Base-by-base conservation (phyloP, 2,113 vertebrate genomes). In the Corapipo altera region DNA sequence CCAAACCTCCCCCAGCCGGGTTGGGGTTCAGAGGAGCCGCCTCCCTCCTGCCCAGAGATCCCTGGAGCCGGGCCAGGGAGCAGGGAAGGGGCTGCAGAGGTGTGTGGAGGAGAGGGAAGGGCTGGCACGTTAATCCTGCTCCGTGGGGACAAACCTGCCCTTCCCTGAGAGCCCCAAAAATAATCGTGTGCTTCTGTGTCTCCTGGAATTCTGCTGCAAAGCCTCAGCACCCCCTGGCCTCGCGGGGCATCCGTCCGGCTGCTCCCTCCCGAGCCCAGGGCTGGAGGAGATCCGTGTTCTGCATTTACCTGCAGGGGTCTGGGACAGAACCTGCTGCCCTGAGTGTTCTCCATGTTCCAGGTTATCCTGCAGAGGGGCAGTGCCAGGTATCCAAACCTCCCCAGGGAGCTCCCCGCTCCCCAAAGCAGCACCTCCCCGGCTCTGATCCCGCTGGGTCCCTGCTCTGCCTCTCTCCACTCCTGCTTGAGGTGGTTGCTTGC, bases 341-440 rank as follows among this genome's bases (percentile, higher is more conserved):
- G 74, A 52, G 54, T 0, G 0, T 15, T 37, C 66, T 14, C 79
- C 65, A 8, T 5, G 0, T 30, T 11, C n/a, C 27, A 7, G 10
- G 33, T 4, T 1, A 4, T 12, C 66, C 77, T 12, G 24, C 26
- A 14, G 43, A 71, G 37, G 67, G 39, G 46, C 83, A 46, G 64
- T 1, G 7, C 26, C 28, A 6, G 64, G 35, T 3, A 2, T 7
- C 52, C 1, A 23, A 35, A 43, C 13, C 64, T 46, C 43, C 64
- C 30, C 64, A 12, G 43, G 41, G 41, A 33, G 43, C 41, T 33
- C 64, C 64, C 33, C 21, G 3, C 21, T 30, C 27, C 41, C 61
- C 32, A 46, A 4, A 46, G 41, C 41, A 4, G 41, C 62, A 8
- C 30, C 64, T 59, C 20, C n/a, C 15, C n/a, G 21, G 57, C 20